These are phyloP conservation scores for Erebia aethiops DNA, from an alignment of 2,888 invertebrate species.

Conservation along the genomic window DNA sequence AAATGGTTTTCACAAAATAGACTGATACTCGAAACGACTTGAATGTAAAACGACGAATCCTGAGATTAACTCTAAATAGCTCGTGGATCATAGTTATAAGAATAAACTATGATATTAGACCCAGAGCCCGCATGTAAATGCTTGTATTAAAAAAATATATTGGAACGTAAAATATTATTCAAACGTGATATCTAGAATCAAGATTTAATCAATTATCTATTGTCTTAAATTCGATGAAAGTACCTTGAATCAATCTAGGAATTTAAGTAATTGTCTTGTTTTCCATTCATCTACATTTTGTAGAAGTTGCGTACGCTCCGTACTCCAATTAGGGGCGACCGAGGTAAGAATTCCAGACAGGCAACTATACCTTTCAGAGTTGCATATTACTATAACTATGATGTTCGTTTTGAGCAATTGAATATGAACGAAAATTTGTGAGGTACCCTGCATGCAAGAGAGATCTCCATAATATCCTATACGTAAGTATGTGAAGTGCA, in stretches of 20 bases:
- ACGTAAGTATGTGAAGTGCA: too few species aligned
- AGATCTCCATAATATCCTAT: too few species aligned
- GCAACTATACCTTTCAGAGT: too few species aligned
- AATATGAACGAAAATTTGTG: too few species aligned
- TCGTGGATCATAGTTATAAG: neutral
- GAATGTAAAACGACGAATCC: constrained; percentile 14
- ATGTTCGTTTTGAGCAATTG: too few species aligned
- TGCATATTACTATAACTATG: too few species aligned
- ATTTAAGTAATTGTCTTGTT: neutral
- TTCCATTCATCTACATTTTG: neutral
- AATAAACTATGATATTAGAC: neutral
- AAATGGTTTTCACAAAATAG: constrained; percentile 12
- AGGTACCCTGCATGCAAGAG: too few species aligned
- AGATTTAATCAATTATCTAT: neutral
- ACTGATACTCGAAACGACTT: constrained; percentile 13
- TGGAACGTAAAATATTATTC: neutral
- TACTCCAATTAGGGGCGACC: too few species aligned
- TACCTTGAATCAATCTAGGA: neutral
- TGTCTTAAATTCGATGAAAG: neutral
- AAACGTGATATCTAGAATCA: neutral
- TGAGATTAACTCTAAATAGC: constrained; percentile 15
- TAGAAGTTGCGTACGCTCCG: neutral
- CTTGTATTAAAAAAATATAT: too few species aligned
- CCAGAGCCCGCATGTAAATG: neutral
- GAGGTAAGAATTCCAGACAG: too few species aligned